Evolutionary conservation across 2,888 invertebrate species (phyloP).

Genomic region (Metopia argyrocephala): DNA sequence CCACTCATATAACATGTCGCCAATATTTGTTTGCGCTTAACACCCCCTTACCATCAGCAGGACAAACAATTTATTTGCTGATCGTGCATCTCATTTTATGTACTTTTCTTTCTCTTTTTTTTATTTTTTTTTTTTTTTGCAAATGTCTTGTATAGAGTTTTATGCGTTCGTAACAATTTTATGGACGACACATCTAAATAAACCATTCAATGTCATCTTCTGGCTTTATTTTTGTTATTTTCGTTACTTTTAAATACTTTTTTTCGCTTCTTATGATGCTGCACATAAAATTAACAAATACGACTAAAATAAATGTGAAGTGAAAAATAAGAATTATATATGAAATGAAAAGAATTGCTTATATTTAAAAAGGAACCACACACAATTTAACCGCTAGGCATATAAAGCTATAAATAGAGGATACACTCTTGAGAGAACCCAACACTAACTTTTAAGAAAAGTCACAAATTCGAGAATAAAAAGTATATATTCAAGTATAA

Average conservation of each 20-base stretch:
- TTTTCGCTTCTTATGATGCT: neutral
- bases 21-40: conserved; percentile 60
- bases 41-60: conserved; percentile 10
- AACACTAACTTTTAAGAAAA: neutral
- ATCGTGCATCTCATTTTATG: neutral
- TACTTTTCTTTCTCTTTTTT: neutral
- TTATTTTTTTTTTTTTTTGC: neutral
- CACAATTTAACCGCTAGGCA: conserved; percentile 57
- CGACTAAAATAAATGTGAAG: too few relatives aligned
- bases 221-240: conserved; percentile 40
- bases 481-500: neutral
- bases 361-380: conserved; percentile 51
- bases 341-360: conserved; percentile 17
- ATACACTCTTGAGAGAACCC: conserved; percentile 33
- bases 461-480: neutral
- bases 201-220: conserved; percentile 65
- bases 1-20: conserved; percentile 55
- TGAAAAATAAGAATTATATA: neutral
- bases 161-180: conserved; percentile 64
- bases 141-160: conserved; percentile 48
- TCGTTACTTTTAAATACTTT: neutral
- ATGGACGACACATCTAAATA: conserved; percentile 65
- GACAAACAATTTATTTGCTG: neutral
- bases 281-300: neutral
- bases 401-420: conserved; percentile 40